Base-by-base conservation (phyloP, 2,888 invertebrate genomes). In the Argyresthia goedartella region DNA sequence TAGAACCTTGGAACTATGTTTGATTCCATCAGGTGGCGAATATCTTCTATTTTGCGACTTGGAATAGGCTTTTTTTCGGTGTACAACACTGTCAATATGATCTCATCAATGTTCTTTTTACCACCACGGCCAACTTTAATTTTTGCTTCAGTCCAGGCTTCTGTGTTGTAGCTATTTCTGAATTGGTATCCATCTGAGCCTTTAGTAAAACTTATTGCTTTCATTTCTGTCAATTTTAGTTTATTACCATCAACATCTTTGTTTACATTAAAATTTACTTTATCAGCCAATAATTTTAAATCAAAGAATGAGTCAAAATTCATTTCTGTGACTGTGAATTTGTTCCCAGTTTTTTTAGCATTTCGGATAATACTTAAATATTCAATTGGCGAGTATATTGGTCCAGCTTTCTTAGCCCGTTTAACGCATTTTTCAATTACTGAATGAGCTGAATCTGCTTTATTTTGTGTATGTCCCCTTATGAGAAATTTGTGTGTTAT, bases 401-500 rank as follows among this genome's bases (percentile, higher is more conserved):
- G n/a, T n/a, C n/a, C n/a, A n/a, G n/a, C n/a, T n/a, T n/a, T n/a
- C n/a, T n/a, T n/a, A n/a, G n/a, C n/a, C n/a, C n/a, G n/a, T n/a
- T n/a, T n/a, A 14, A 55, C 34, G 35, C 49, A 13, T 25, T 51
- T 53, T 44, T 55, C 53, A 45, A 55, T 55, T n/a, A n/a, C n/a
- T 11, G 48, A 47, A 42, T 55, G 55, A n/a, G 41, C 53, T 10
- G 16, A 35, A 43, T 55, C 55, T 10, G 52, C 53, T n/a, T n/a
- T n/a, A n/a, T n/a, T n/a, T n/a, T n/a, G n/a, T n/a, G n/a, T n/a
- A n/a, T n/a, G n/a, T n/a, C n/a, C n/a, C n/a, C n/a, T n/a, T n/a
- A n/a, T n/a, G n/a, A n/a, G n/a, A n/a, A n/a, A n/a, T n/a, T n/a
- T 49, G 53, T 53, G 14, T 55, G 53, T 41, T 55, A 53, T 33